These are phyloP conservation scores for Conomelus anceps DNA, from an alignment of 2,888 invertebrate genomes.

Conservation along the genomic window DNA sequence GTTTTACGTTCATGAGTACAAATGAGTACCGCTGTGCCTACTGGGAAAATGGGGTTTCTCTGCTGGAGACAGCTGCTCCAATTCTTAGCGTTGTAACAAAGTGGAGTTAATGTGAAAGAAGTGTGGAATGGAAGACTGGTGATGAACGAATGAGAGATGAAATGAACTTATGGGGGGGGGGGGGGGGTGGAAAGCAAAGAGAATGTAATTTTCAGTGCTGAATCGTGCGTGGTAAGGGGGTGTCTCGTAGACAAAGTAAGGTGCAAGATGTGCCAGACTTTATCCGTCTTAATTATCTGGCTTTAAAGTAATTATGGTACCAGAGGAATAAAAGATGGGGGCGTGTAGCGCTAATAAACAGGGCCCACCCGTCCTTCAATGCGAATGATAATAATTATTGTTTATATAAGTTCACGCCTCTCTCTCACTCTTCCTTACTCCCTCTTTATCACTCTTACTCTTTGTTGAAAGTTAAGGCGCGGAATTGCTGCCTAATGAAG, in stretches of 20 bases:
- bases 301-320: not conserved
- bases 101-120: constrained; percentile 6
- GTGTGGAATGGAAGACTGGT: constrained; percentile 4
- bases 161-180: too few relatives aligned
- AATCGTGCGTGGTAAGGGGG: not conserved
- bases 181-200: not conserved
- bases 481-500: not conserved
- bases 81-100: not conserved
- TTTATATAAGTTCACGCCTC: not conserved
- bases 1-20: not conserved
- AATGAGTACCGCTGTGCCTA: not conserved
- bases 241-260: not conserved
- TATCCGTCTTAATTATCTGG: not conserved
- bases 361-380: not conserved
- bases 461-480: not conserved
- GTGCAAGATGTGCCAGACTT: not conserved
- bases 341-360: not conserved
- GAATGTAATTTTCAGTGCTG: not conserved
- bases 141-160: constrained; percentile 5
- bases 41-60: not conserved
- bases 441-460: constrained; percentile 15
- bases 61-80: not conserved
- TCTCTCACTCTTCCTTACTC: constrained; percentile 5
- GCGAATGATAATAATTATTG: not conserved
- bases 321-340: not conserved